Evolutionary conservation across 2,888 invertebrate genomes (phyloP).

Genomic region (Notocelia uddmanniana): DNA sequence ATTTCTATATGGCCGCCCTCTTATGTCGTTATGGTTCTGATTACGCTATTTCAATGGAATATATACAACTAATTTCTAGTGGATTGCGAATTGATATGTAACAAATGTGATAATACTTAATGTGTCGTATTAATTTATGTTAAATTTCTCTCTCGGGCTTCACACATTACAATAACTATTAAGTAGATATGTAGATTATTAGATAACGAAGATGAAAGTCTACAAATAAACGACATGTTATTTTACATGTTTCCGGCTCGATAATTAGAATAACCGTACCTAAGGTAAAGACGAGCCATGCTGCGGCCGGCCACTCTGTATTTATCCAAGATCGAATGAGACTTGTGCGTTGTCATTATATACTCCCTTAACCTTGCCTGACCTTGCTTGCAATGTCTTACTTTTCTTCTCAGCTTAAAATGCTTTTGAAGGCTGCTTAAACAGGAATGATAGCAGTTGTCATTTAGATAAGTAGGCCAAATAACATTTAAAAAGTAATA

Average conservation of each 20-base stretch:
- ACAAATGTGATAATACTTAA: too few species aligned
- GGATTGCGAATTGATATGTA: too few species aligned
- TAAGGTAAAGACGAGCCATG: background rate
- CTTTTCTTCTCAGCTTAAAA: background rate
- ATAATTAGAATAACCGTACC: constrained; percentile 3
- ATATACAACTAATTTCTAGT: too few species aligned
- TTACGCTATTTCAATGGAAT: too few species aligned
- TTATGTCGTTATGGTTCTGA: too few species aligned
- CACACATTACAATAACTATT: background rate
- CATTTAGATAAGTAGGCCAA: background rate
- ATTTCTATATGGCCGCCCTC: too few species aligned
- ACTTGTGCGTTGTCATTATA: background rate
- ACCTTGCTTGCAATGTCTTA: too few species aligned
- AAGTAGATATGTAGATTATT: too few species aligned
- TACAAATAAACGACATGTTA: constrained; percentile 1
- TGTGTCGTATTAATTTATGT: too few species aligned
- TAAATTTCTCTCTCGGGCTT: too few species aligned
- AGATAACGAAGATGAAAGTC: constrained; percentile 3
- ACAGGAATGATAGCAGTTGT: background rate
- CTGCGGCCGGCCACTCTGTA: background rate
- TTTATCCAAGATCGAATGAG: background rate
- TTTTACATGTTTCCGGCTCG: background rate
- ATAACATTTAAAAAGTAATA: background rate
- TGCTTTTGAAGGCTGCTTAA: background rate
- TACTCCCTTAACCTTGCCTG: background rate